Evolutionary conservation across 2,113 vertebrate species (phyloP), one percentile per base, ranked within the genome.

Genomic region (Pygoscelis adeliae): DNA sequence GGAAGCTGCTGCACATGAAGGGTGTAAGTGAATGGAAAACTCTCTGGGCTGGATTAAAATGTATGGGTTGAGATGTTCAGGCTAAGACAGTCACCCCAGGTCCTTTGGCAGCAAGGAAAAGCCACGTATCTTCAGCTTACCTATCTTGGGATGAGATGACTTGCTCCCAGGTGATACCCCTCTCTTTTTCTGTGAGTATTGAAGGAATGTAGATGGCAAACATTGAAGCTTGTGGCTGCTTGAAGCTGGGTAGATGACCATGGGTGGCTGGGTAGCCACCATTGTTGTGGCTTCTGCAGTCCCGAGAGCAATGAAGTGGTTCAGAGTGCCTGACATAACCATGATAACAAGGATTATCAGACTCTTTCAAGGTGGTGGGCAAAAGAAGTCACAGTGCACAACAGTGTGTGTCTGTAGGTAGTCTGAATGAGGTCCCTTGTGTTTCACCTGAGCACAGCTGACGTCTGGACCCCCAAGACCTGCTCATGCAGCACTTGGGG

Each of bases 1-100:
- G 38, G 38, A 55, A 59, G 38, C 32, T 76, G 59, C 42, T 69
- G 58, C 19, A 1, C 0, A 0, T 25, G n/a, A 63, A 58, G 38
- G 59, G 6, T 49, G 10, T n/a, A 5, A 77, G 23, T 9, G 49
- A 78, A n/a, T 27, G 46, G 52, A 58, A 76, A 67, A 38, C 11
- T 36, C 19, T 38, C n/a, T 62, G 26, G 22, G 8, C 26, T 66
- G 58, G 21, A n/a, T 72, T 56, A 44, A 63, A 63, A 71, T 19
- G 3, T 12, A 7, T 36, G 50, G 10, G 8, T 77, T 67, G 59
- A 49, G 53, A 23, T 4, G 3, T 29, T 70, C 61, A 74, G 36
- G 34, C 52, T 46, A 15, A 56, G 29, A 36, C 20, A 32, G 26
- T 47, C 38, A 42, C 53, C 25, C 14, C 2, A 1, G 12, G 32